phyloP scores from a whole-genome alignment of 1,140 invertebrate species.

The Archegozetes longisetosus region DNA sequence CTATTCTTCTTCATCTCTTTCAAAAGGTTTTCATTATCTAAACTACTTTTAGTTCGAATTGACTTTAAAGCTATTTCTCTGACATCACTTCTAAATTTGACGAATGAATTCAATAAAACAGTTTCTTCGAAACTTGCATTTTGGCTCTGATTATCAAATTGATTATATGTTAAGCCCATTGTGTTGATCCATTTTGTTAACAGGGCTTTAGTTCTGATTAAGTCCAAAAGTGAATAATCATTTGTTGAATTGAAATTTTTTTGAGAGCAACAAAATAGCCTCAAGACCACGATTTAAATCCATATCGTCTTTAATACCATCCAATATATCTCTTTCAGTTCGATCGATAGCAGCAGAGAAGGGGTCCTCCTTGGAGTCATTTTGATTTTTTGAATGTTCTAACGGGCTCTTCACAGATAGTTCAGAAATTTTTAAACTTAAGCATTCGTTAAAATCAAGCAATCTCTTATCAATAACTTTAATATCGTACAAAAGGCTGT shows the following conservation, averaged over 20 bases:
- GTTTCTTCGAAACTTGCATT: background rate
- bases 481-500: background rate
- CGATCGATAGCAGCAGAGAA: slow-evolving; percentile 5
- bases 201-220: background rate
- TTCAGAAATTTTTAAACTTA: slow-evolving; percentile 4
- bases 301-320: slow-evolving; percentile 13
- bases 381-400: background rate
- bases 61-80: background rate
- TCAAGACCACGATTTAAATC: slow-evolving; percentile 12
- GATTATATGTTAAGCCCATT: slow-evolving; percentile 9
- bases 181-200: slow-evolving; percentile 1
- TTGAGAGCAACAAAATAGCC: background rate
- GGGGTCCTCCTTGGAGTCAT: no score
- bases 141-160: background rate
- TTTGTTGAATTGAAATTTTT: background rate
- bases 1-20: background rate
- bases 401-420: background rate
- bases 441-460: background rate
- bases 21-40: background rate
- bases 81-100: slow-evolving; percentile 2
- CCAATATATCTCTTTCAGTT: slow-evolving; percentile 6
- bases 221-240: background rate
- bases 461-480: slow-evolving; percentile 7
- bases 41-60: background rate
- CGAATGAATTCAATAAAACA: background rate